Conservation (phyloP, 2,797 vertebrate species). For the Galaxias olidus region DNA sequence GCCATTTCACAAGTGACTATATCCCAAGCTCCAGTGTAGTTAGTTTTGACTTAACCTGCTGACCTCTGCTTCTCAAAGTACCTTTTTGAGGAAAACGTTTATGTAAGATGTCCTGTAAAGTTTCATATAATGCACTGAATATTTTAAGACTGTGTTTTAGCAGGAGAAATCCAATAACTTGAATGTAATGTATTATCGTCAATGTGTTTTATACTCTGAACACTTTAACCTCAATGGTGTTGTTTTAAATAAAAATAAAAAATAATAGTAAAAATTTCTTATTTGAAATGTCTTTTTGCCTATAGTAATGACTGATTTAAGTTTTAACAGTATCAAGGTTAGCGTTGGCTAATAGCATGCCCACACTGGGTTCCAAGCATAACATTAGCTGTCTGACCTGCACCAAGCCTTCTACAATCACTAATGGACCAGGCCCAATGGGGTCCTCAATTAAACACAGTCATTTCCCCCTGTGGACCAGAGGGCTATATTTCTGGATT, state of each 20-base stretch:
- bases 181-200: slow-evolving; percentile 10
- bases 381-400: slow-evolving; percentile 44
- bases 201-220: slow-evolving; percentile 22
- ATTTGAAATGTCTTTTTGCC: slow-evolving; percentile 1
- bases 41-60: slow-evolving; percentile 45
- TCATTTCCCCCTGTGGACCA: slow-evolving; percentile 65
- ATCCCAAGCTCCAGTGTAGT: slow-evolving; percentile 7
- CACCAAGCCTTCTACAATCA: slow-evolving; percentile 40
- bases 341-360: slow-evolving; percentile 25
- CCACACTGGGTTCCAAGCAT: slow-evolving; percentile 30
- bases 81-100: slow-evolving; percentile 18
- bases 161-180: slow-evolving; percentile 26
- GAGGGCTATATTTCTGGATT: slow-evolving; percentile 59
- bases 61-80: slow-evolving; percentile 28
- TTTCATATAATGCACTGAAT: slow-evolving; percentile 12
- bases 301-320: no score
- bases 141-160: slow-evolving; percentile 44
- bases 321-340: slow-evolving; percentile 10
- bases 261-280: slow-evolving; percentile 7
- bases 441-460: slow-evolving; percentile 56
- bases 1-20: background rate
- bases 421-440: slow-evolving; percentile 56
- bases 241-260: slow-evolving; percentile 41
- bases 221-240: slow-evolving; percentile 11
- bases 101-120: slow-evolving; percentile 25